These are phyloP conservation scores for Eristalis intricaria DNA, from an alignment of 2,888 invertebrate genomes.

Conservation along the genomic window DNA sequence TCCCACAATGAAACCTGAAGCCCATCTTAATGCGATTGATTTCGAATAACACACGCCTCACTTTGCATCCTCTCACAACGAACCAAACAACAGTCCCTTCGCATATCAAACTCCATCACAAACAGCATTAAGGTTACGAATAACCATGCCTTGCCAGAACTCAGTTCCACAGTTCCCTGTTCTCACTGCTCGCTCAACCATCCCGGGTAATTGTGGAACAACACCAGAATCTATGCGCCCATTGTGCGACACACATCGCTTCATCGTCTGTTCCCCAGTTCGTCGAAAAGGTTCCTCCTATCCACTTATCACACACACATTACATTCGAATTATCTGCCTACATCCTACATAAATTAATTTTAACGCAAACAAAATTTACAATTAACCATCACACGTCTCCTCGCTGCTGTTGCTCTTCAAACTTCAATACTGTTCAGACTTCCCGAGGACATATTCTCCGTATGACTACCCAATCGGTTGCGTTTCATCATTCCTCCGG, in stretches of 20 bases:
- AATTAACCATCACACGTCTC: constrained; percentile 44
- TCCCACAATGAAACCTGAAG: too few species aligned
- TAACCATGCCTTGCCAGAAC: not conserved
- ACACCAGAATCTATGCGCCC: not conserved
- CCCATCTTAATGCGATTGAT: too few species aligned
- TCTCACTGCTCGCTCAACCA: too few species aligned
- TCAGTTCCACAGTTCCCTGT: not conserved
- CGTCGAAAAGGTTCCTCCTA: constrained; percentile 6
- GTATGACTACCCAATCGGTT: constrained; percentile 80
- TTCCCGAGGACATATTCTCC: constrained; percentile 81
- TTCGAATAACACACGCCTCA: not conserved
- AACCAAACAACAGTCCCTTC: not conserved
- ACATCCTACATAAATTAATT: constrained; percentile 40
- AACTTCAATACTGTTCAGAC: constrained; percentile 82
- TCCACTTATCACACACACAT: constrained; percentile 41
- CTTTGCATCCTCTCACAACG: not conserved
- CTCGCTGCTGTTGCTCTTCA: constrained; percentile 20
- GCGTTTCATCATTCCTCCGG: constrained; percentile 77
- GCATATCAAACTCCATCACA: not conserved
- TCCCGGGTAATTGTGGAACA: not conserved
- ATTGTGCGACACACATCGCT: not conserved
- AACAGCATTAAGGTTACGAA: not conserved
- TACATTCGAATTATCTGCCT: not conserved
- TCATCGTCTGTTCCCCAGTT: too few species aligned
- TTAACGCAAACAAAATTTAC: constrained; percentile 26